Evolutionary conservation across 2,797 vertebrate genomes (phyloP).

Genomic region (Meda fulgida): DNA sequence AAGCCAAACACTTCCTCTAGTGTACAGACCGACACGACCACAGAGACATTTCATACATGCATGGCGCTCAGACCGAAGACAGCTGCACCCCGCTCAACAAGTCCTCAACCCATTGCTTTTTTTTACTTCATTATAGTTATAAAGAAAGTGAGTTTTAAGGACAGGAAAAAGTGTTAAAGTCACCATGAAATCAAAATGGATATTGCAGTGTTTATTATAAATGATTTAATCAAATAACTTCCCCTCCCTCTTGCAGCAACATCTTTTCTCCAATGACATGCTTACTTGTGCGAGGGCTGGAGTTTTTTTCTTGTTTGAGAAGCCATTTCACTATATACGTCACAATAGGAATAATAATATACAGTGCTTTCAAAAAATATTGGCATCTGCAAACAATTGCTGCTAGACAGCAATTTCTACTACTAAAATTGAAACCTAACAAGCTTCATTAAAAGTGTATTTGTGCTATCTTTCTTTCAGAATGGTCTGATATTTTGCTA

Average conservation of each 20-base stretch:
- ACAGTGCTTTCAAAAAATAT: not conserved
- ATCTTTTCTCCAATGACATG: not conserved
- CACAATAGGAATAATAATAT: not conserved
- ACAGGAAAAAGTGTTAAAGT: not conserved
- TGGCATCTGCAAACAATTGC: not conserved
- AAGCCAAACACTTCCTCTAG: slow-evolving; percentile 81
- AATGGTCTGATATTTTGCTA: not conserved
- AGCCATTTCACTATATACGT: not conserved
- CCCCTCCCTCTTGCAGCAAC: not conserved
- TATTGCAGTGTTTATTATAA: not conserved
- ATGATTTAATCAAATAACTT: not conserved
- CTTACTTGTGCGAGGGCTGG: not conserved
- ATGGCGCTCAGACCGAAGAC: slow-evolving; percentile 63
- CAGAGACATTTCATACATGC: slow-evolving; percentile 80
- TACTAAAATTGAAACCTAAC: not conserved
- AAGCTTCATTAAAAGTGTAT: not conserved
- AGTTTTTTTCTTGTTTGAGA: not conserved
- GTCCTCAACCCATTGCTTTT: slow-evolving; percentile 6
- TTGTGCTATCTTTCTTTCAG: no score
- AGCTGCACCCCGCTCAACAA: slow-evolving; percentile 60
- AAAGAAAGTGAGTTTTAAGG: not conserved
- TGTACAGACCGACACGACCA: slow-evolving; percentile 70
- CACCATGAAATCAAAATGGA: not conserved
- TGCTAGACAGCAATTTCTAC: not conserved
- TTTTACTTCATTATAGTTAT: not conserved